A percentile compares a stretch with the other conserved stretches of the same genome.
phyloP scores from a whole-genome alignment of 1,140 invertebrate species.

The Bactericera cockerelli region DNA sequence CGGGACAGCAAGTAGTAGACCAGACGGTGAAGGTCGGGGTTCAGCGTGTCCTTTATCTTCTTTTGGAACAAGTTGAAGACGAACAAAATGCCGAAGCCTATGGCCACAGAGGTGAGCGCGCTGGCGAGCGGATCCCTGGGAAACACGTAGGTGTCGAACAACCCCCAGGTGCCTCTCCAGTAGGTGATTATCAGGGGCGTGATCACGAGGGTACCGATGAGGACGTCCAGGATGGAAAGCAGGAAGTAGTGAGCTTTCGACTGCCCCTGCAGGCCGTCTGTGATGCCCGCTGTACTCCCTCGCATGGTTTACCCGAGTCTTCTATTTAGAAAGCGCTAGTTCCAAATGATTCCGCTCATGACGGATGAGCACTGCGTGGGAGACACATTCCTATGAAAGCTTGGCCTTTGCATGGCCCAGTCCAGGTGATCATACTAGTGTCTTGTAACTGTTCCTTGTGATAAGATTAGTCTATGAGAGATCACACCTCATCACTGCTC shows the following conservation, averaged over 20 bases:
- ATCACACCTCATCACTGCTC: no score
- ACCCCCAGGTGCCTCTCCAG: slow-evolving; percentile 69
- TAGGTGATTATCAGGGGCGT: slow-evolving; percentile 66
- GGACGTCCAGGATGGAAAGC: slow-evolving; percentile 47
- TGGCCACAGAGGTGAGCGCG: slow-evolving; percentile 42
- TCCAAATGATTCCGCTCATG: no score
- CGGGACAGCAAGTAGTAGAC: slow-evolving; percentile 54
- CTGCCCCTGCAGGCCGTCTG: slow-evolving; percentile 26
- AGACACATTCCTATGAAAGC: no score
- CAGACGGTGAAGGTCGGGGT: slow-evolving; percentile 47
- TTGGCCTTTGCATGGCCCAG: no score
- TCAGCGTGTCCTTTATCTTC: slow-evolving; percentile 38
- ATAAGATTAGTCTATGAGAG: no score
- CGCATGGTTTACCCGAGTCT: slow-evolving; percentile 15
- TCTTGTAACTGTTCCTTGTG: no score
- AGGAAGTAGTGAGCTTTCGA: slow-evolving; percentile 32
- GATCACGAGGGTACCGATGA: slow-evolving; percentile 54
- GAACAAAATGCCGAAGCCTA: slow-evolving; percentile 50
- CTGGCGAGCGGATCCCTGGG: slow-evolving; percentile 40
- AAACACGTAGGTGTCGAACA: slow-evolving; percentile 54
- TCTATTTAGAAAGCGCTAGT: no score
- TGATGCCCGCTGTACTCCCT: slow-evolving; percentile 27
- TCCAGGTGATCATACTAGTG: no score
- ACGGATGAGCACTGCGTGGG: no score
- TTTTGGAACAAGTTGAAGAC: slow-evolving; percentile 48